phyloP scores from a whole-genome alignment of 2,797 vertebrate genomes.

The Phataginus tetradactyla region DNA sequence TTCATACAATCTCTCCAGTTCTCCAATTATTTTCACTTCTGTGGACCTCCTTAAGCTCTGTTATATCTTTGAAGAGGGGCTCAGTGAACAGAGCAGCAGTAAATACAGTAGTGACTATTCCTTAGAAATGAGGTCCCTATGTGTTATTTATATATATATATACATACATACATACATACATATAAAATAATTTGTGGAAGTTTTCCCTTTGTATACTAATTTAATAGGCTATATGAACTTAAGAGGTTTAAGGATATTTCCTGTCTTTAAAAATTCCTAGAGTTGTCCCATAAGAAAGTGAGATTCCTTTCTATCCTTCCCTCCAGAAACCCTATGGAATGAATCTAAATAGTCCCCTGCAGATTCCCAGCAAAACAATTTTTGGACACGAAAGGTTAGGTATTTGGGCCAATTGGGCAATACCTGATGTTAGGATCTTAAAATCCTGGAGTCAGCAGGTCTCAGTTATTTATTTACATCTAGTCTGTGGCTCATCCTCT shows the following conservation, averaged over 20 bases:
- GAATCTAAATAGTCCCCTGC: neutral
- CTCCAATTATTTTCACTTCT: neutral
- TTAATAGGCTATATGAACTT: neutral
- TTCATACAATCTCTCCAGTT: neutral
- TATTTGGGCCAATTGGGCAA: neutral
- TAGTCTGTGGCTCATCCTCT: neutral
- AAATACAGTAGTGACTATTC: neutral
- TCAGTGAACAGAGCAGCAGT: neutral
- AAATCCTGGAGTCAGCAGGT: neutral
- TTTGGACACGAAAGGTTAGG: neutral
- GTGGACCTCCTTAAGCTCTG: neutral
- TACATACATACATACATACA: no score
- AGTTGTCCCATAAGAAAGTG: neutral
- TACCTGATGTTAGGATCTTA: neutral
- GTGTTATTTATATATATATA: neutral
- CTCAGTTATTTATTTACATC: neutral
- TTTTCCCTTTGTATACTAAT: neutral
- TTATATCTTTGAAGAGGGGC: neutral
- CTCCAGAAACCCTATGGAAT: slow-evolving; percentile 5
- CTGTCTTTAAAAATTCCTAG: neutral
- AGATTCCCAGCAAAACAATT: neutral
- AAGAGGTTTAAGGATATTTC: neutral
- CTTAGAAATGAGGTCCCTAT: neutral
- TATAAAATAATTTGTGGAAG: neutral
- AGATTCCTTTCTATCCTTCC: neutral